Evolutionary conservation across 2,113 vertebrate species (phyloP), one percentile per base, ranked within the genome.

Genomic region (Elephantulus edwardii): DNA sequence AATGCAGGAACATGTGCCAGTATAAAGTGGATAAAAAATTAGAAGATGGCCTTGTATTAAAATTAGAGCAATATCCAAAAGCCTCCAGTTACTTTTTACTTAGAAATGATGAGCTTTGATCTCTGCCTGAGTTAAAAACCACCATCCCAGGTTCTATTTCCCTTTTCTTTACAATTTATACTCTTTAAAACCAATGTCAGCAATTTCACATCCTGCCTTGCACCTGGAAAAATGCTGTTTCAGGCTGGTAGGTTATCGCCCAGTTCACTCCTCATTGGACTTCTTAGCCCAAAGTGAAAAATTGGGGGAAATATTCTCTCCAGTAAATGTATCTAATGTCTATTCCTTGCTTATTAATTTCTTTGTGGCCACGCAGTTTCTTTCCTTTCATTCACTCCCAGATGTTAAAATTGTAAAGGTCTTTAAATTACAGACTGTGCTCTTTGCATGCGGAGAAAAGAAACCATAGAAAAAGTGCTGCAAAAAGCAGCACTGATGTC

Each of bases 141-240:
- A 91, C 90, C 88, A 72, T 28, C 33, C 38, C 79, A 93, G 60
- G 19, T 97, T 97, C 91, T 96, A 95, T 97, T 98, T 97, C 96
- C 95, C 44, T 76, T 97, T 96, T 96, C 93, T 95, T 97, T 95
- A 96, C 86, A 96, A 96, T 96, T 96, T 96, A 93, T 93, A 93
- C 71, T 80, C 96, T 95, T 95, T 48, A 89, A 96, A 96, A 89
- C 50, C 79, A 88, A 9, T 82, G 77, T 98, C 96, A 97, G 97
- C 96, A 96, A 96, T 93, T 97, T 98, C 81, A 96, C 78, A 92
- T 96, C 91, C 91, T 96, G 30, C 58, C 68, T 88, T 12, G 19
- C 97, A 97, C 93, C 96, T 97, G 96, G 64, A 75, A 96, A 85
- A 95, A 70, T 86, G 88, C 93, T 95, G 77, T 54, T 90, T 78